A percentile compares a stretch with the other conserved stretches of the same genome.
These are phyloP conservation scores for Protobothrops flavoviridis DNA, from an alignment of 2,113 vertebrate species.

Conservation along the genomic window DNA sequence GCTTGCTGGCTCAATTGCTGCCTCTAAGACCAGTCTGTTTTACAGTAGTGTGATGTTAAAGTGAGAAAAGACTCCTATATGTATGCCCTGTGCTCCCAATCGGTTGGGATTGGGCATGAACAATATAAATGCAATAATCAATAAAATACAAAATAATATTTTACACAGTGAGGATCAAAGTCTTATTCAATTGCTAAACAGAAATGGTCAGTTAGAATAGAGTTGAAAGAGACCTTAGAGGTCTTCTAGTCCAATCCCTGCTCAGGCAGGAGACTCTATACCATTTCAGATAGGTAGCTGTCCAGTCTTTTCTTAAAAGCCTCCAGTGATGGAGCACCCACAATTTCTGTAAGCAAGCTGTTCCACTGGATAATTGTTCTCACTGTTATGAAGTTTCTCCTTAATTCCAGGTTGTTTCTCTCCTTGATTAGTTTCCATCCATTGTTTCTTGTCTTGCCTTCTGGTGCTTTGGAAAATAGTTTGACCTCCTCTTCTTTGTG, in stretches of 20 bases:
- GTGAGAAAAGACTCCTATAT: background rate
- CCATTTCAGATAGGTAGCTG: background rate
- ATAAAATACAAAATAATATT: background rate
- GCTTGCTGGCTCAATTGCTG: background rate
- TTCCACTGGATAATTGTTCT: background rate
- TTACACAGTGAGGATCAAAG: background rate
- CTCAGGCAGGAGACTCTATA: background rate
- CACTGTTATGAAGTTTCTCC: background rate
- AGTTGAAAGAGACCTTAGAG: background rate
- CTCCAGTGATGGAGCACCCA: background rate
- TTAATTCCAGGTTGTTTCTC: background rate
- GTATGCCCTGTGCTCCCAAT: background rate
- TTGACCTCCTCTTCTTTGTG: background rate
- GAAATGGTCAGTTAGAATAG: background rate
- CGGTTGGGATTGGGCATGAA: background rate
- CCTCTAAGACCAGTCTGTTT: background rate
- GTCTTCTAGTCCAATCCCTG: background rate
- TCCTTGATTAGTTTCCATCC: background rate
- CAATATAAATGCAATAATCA: background rate
- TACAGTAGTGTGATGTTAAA: background rate
- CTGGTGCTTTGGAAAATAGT: background rate
- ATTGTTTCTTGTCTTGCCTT: background rate
- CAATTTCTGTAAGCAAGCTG: background rate
- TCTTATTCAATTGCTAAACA: background rate
- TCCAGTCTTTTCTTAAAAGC: background rate